Evolutionary conservation across 1,140 invertebrate genomes (phyloP).

Genomic region (Drosophila lacertosa): DNA sequence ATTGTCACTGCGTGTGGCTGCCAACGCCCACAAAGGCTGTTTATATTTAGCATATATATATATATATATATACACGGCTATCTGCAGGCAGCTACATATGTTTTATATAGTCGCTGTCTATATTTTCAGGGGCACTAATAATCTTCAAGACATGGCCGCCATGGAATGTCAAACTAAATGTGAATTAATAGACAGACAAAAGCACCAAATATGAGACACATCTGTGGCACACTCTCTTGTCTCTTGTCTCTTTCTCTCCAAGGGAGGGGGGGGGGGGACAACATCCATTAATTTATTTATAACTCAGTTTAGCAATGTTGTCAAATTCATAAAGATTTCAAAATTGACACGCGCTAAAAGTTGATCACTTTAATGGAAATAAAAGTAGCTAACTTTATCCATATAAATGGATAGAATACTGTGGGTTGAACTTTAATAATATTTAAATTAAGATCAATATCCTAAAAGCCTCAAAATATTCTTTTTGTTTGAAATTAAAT

Average conservation of each 20-base stretch:
- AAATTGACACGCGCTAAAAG: conserved; percentile 22
- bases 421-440: neutral
- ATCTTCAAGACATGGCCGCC: conserved; percentile 13
- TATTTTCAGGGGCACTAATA: conserved; percentile 44
- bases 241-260: neutral
- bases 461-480: too few species aligned
- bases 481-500: too few species aligned
- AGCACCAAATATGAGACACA: conserved; percentile 43
- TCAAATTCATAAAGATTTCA: conserved; percentile 39
- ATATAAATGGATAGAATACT: neutral
- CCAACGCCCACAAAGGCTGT: conserved; percentile 41
- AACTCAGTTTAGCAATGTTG: conserved; percentile 36
- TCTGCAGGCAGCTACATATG: too few species aligned
- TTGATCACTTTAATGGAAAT: conserved; percentile 16
- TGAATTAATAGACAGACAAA: conserved; percentile 54
- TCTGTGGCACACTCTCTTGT: conserved; percentile 3
- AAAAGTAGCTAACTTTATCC: neutral
- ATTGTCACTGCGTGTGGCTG: conserved; percentile 60
- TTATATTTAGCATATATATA: conserved; percentile 26
- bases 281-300: conserved; percentile 68
- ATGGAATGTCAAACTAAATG: conserved; percentile 72
- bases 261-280: neutral
- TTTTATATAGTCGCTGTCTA: conserved; percentile 27
- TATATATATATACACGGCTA: conserved; percentile 15
- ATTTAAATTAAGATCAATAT: too few species aligned